A percentile compares a stretch with the other conserved stretches of the same genome.
Conservation (phyloP, 2,888 invertebrate species). For the Dicranocentrus wangi region DNA sequence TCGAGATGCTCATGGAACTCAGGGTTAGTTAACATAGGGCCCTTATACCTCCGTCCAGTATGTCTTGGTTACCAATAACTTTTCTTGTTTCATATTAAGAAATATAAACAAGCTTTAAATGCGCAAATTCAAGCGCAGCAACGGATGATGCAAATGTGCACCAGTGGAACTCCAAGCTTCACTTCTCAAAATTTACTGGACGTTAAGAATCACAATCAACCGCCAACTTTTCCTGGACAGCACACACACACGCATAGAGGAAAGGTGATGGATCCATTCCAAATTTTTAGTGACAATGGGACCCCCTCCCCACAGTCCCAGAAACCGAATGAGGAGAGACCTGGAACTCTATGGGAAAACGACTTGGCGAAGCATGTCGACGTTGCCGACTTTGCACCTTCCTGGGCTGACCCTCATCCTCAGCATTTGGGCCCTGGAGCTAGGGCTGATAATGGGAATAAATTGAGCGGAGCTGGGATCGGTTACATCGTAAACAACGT, state of each 20-base stretch:
- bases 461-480: neutral
- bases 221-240: neutral
- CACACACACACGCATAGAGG: neutral
- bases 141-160: constrained; percentile 25
- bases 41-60: neutral
- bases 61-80: constrained; percentile 43
- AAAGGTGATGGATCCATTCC: neutral
- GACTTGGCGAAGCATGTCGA: constrained; percentile 16
- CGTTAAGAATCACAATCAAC: too few species aligned
- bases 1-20: constrained; percentile 39
- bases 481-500: neutral
- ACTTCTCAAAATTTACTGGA: neutral
- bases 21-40: constrained; percentile 28
- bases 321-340: neutral
- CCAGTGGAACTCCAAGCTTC: neutral
- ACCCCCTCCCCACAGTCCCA: too few species aligned
- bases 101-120: constrained; percentile 39
- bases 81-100: constrained; percentile 8
- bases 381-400: neutral
- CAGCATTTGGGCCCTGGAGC: neutral
- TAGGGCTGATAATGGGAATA: neutral
- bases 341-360: constrained; percentile 4
- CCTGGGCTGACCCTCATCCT: neutral
- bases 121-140: constrained; percentile 40
- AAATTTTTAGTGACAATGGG: neutral